Evolutionary conservation across 2,888 invertebrate species (phyloP).

Genomic region (Dynastes grantii): DNA sequence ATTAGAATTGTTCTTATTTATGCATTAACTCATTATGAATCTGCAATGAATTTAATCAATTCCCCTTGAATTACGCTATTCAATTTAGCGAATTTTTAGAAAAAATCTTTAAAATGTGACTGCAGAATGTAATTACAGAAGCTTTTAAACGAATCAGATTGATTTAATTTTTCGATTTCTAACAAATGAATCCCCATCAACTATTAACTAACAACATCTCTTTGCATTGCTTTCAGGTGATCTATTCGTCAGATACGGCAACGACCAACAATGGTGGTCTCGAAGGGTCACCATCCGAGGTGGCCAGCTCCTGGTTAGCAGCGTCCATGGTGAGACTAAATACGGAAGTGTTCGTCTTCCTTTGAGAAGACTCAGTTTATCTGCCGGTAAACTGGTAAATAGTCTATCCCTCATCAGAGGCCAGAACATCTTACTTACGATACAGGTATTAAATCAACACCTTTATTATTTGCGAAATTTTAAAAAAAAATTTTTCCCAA

Average conservation of each 20-base stretch:
- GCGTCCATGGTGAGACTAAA: slow-evolving; percentile 50
- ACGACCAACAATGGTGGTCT: slow-evolving; percentile 72
- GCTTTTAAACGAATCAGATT: no score
- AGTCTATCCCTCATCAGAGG: slow-evolving; percentile 68
- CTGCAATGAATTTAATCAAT: no score
- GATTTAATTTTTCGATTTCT: no score
- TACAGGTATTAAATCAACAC: slow-evolving; percentile 64
- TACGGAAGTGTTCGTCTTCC: slow-evolving; percentile 62
- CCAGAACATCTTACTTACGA: slow-evolving; percentile 65
- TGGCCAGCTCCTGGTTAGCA: slow-evolving; percentile 70
- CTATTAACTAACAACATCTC: not conserved
- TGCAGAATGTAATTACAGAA: no score
- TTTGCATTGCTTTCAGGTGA: slow-evolving; percentile 64
- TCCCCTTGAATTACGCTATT: no score
- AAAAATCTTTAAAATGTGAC: no score
- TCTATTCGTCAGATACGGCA: slow-evolving; percentile 66
- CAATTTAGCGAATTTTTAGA: no score
- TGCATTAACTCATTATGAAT: no score
- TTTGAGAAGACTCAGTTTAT: slow-evolving; percentile 67
- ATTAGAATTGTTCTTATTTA: no score
- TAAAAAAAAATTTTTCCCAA: no score
- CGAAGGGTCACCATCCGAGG: slow-evolving; percentile 75
- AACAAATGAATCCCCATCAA: no score
- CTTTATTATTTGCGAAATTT: not conserved
- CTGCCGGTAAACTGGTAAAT: slow-evolving; percentile 67